Conservation (phyloP, 1,140 invertebrate species). For the Trichogramma pretiosum region DNA sequence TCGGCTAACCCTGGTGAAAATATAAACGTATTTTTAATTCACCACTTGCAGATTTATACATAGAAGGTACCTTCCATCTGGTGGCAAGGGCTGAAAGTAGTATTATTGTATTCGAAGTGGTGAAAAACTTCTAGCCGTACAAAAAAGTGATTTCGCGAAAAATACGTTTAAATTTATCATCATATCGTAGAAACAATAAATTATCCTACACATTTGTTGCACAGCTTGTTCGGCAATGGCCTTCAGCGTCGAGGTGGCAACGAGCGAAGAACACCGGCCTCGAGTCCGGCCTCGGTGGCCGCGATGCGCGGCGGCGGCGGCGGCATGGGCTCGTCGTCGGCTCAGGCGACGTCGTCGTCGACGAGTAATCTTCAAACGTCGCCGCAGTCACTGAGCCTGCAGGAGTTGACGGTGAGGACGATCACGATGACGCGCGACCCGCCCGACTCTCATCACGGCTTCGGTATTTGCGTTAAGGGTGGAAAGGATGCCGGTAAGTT, state of each 20-base stretch:
- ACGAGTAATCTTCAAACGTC: conserved; percentile 31
- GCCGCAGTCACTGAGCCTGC: conserved; percentile 53
- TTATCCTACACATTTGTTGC: too few species aligned
- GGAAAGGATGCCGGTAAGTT: conserved; percentile 71
- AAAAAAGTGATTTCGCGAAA: too few species aligned
- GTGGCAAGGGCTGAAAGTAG: too few species aligned
- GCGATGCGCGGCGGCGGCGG: conserved; percentile 31
- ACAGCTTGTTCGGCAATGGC: conserved; percentile 40
- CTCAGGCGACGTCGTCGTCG: conserved; percentile 24
- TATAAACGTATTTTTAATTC: too few species aligned
- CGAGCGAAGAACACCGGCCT: conserved; percentile 56
- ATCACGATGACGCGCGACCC: conserved; percentile 74
- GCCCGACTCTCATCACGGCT: conserved; percentile 66
- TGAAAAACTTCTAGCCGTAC: too few species aligned
- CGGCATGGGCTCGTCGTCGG: conserved; percentile 20
- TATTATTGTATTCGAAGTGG: too few species aligned
- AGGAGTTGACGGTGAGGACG: conserved; percentile 68
- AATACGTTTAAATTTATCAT: too few species aligned
- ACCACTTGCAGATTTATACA: too few species aligned
- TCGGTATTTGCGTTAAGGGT: conserved; percentile 82
- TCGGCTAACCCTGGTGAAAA: too few species aligned
- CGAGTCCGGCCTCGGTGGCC: conserved; percentile 56
- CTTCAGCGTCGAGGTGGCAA: conserved; percentile 32
- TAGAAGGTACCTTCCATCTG: too few species aligned
- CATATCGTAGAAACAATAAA: too few species aligned